Percentiles rank a stretch among this genome's conserved stretches.
phyloP scores from a whole-genome alignment of 2,113 vertebrate genomes.

The zebrafish (Danio rerio) region GRCz12tu NC_133192.1:6635001-6635500 shows the following conservation, averaged over 20 bases:
- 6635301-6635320: not conserved
- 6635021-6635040: conserved; percentile 52
- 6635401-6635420: too few species aligned
- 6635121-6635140: conserved; percentile 23
- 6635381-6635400: too few species aligned
- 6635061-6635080: conserved; percentile 58
- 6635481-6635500: too few species aligned
- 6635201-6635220: not conserved
- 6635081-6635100: conserved; percentile 67
- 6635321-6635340: too few species aligned
- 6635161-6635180: not conserved
- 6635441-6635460: too few species aligned
- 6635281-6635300: not conserved
- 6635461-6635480: too few species aligned
- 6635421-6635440: too few species aligned
- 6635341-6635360: not conserved
- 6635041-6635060: conserved; percentile 51
- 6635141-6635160: conserved; percentile 14
- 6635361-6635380: not conserved
- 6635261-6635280: not conserved
- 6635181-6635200: not conserved
- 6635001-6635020: conserved; percentile 36
- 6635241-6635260: not conserved
- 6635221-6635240: not conserved
- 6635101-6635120: conserved; percentile 54